Base-by-base conservation (phyloP, 2,888 invertebrate species). In the Conistra vaccinii region DNA sequence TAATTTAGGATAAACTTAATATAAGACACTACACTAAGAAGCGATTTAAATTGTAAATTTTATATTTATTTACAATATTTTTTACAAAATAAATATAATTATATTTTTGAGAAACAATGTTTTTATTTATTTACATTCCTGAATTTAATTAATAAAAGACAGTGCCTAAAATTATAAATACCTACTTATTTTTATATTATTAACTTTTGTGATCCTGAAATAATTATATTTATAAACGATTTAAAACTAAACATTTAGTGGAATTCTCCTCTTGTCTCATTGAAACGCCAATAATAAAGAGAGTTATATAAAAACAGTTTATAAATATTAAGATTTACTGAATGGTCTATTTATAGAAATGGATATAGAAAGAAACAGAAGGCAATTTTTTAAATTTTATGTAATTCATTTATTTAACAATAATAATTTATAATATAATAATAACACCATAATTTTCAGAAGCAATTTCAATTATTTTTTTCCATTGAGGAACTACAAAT, bases 21-120 rank as follows among this genome's bases (percentile, higher is more conserved):
- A 17, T 76, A 84, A 73, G 71, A 48, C 55, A 55, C 75, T 67
- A 57, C 17, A 48, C 20, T 78, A 73, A 65, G 75, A 73, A 14
- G 58, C 51, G 51, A 71, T 74, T 61, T 29, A 53, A 67, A 83
- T 65, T 73, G 67, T 75, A 57, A 79, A 58, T 39, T 78, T 74
- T 73, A 73, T 78, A 82, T 82, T 74, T 76, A 84, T 79, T 76
- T 82, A 85, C 73, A 78, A 69, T 70, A 29, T 10, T 73, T 77
- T 65, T 77, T 84, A 73, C 57, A 74, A 81, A 71, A 39, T 70
- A 53, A 81, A 78, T 65, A 60, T 75, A 83, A 85, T 81, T 45
- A 58, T 68, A 57, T 73, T 80, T 70, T 53, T n/a, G 3, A 42
- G 23, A 58, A 60, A 51, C 17, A 55, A 10, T 55, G 42, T 69